Conservation (phyloP, 2,797 vertebrate genomes). For the Emydoidea blandingii region DNA sequence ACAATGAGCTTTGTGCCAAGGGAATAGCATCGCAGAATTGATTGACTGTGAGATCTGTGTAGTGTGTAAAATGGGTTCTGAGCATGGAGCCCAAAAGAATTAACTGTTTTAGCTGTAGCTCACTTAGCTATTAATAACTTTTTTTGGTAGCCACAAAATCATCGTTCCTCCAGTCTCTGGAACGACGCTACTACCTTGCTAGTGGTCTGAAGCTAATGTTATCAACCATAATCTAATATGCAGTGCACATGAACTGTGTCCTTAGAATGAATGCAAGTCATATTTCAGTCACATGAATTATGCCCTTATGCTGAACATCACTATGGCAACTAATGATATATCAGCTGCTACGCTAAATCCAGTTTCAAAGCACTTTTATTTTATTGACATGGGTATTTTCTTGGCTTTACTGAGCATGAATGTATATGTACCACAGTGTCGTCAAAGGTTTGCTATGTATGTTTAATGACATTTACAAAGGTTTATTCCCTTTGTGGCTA, state of each 20-base stretch:
- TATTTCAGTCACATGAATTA: constrained; percentile 71
- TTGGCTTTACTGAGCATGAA: constrained; percentile 52
- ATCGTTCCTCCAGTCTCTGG: constrained; percentile 23
- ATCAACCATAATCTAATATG: constrained; percentile 70
- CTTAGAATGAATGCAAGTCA: constrained; percentile 79
- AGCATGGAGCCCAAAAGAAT: constrained; percentile 27
- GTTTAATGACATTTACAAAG: constrained; percentile 78
- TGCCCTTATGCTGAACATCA: constrained; percentile 79
- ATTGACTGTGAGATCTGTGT: background rate
- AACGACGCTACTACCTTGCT: constrained; percentile 50
- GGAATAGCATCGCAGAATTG: background rate
- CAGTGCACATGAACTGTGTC: constrained; percentile 59
- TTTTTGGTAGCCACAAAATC: constrained; percentile 26
- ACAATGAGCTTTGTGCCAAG: constrained; percentile 7
- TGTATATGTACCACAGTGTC: constrained; percentile 62
- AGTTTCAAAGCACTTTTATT: constrained; percentile 68
- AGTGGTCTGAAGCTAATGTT: constrained; percentile 73
- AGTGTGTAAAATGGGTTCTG: background rate
- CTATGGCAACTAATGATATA: constrained; percentile 85
- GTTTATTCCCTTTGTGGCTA: constrained; percentile 82
- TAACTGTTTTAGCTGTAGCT: constrained; percentile 23
- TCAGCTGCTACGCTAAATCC: constrained; percentile 73
- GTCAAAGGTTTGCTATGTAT: constrained; percentile 75
- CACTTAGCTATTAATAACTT: constrained; percentile 51
- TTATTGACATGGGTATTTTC: constrained; percentile 49